A percentile compares a stretch with the other conserved stretches of the same genome.
These are phyloP conservation scores for Syndactyla subalaris DNA, from an alignment of 2,797 vertebrate species.

Conservation along the genomic window DNA sequence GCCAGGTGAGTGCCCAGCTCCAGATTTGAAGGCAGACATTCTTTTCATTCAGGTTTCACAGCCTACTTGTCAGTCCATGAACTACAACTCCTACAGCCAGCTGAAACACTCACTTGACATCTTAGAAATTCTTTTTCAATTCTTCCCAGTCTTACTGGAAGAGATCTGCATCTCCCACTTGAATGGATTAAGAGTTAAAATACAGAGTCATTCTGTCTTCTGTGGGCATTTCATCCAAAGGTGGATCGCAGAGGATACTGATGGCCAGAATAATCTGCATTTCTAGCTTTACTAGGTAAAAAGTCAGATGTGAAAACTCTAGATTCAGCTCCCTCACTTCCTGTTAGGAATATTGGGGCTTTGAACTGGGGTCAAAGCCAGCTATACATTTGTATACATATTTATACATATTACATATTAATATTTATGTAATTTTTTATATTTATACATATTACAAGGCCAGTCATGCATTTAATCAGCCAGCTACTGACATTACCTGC, in stretches of 20 bases:
- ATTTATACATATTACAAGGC: not conserved
- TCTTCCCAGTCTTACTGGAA: not conserved
- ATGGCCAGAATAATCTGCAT: not conserved
- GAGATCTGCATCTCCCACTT: not conserved
- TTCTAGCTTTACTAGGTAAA: not conserved
- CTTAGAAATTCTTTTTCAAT: not conserved
- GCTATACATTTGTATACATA: not conserved
- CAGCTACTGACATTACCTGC: not conserved
- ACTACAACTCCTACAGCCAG: not conserved
- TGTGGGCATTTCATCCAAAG: not conserved
- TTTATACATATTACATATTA: not conserved
- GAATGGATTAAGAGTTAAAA: not conserved
- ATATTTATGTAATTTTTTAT: not conserved
- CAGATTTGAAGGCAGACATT: not conserved
- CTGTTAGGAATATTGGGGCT: not conserved
- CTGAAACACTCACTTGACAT: not conserved
- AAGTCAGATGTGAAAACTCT: not conserved
- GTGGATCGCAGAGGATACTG: not conserved
- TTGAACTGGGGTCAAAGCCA: not conserved
- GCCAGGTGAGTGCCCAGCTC: not conserved
- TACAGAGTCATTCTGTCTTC: not conserved
- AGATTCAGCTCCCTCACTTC: not conserved
- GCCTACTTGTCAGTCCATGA: not conserved
- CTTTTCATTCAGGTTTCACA: not conserved
- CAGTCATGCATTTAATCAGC: not conserved